Conservation (phyloP, 2,113 vertebrate genomes). For the Menura novaehollandiae region DNA sequence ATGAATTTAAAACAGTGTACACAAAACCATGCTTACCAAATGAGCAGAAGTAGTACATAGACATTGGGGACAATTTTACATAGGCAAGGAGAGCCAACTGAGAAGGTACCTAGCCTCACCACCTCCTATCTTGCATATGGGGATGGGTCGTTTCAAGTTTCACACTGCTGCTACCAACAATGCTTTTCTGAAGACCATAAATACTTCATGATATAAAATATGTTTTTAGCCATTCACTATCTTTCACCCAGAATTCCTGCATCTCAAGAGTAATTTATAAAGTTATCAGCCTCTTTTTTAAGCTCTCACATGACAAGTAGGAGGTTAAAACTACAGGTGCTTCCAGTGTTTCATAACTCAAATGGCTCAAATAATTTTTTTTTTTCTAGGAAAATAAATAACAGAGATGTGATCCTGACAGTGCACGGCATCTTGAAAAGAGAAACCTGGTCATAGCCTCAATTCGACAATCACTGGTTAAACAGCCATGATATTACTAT, state of each 20-base stretch:
- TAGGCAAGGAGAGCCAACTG: neutral
- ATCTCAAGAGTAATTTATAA: neutral
- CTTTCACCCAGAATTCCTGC: neutral
- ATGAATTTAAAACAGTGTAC: neutral
- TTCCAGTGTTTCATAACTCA: neutral
- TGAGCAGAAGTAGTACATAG: neutral
- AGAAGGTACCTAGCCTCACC: neutral
- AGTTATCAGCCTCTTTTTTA: neutral
- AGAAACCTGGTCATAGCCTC: neutral
- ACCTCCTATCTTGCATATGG: accelerated
- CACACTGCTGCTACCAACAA: neutral
- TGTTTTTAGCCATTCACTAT: neutral
- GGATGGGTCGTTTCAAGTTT: neutral
- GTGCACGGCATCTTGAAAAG: neutral
- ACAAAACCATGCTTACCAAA: neutral
- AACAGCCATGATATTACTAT: neutral
- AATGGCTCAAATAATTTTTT: neutral
- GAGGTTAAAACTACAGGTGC: neutral
- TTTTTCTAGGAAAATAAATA: neutral
- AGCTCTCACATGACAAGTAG: neutral
- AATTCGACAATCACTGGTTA: neutral
- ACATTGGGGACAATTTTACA: neutral
- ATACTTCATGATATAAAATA: neutral
- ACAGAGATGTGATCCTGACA: neutral
- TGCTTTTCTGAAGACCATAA: neutral